These are phyloP conservation scores for Odontocolon sp. DNA, from an alignment of 2,888 invertebrate species.

Conservation along the genomic window DNA sequence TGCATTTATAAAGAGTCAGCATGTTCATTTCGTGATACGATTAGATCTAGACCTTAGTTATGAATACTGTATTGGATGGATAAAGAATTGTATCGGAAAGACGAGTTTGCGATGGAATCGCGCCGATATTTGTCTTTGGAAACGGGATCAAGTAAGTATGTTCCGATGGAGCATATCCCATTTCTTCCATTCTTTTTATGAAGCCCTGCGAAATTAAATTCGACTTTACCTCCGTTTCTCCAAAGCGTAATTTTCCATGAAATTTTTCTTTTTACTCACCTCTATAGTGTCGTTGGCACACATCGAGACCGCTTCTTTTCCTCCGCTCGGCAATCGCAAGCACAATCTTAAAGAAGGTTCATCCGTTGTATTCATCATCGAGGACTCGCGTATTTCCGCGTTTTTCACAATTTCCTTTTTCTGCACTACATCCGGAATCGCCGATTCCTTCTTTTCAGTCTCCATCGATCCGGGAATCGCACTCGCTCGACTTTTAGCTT, in stretches of 20 bases:
- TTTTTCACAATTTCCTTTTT: background rate
- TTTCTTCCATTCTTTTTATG: constrained; percentile 74
- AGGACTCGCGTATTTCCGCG: background rate
- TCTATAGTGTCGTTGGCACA: constrained; percentile 74
- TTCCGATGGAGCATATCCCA: constrained; percentile 76
- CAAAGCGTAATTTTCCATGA: background rate
- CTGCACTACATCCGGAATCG: constrained; percentile 13
- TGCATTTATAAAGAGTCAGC: constrained; percentile 18
- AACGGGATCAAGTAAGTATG: constrained; percentile 77
- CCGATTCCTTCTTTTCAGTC: constrained; percentile 7
- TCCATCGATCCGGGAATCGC: constrained; percentile 13
- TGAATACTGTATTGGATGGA: constrained; percentile 79
- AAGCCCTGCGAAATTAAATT: constrained; percentile 70
- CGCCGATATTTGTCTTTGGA: constrained; percentile 77
- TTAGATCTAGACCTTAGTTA: constrained; percentile 75
- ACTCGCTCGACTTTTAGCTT: constrained; percentile 53
- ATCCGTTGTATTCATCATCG: constrained; percentile 52
- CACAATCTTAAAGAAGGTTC: constrained; percentile 75
- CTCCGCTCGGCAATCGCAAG: constrained; percentile 76
- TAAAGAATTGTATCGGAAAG: constrained; percentile 77
- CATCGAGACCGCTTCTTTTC: constrained; percentile 77
- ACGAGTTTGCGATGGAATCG: constrained; percentile 71
- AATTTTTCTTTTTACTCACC: constrained; percentile 63
- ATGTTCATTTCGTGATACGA: constrained; percentile 1
- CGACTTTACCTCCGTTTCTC: background rate